Evolutionary conservation across 2,888 invertebrate species (phyloP), one percentile per base, ranked within the genome.

Genomic region (Crocallis elinguaria): DNA sequence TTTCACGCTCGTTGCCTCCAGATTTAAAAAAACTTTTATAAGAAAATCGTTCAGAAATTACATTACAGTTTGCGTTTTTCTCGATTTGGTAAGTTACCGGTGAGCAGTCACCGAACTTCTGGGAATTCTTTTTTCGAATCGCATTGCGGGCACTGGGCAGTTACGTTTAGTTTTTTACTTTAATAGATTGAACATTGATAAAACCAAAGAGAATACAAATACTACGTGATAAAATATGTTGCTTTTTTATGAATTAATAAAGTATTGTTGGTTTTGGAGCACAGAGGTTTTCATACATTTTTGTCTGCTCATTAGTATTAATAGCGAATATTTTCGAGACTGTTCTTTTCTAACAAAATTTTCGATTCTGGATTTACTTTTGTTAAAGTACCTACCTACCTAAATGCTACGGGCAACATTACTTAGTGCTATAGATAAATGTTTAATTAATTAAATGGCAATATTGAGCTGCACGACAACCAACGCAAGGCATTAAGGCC

Each of bases 1-100:
- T 86, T 87, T 82, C 75, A 86, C 85, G 88, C 77, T 64, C 62
- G 57, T 58, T 48, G 62, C 53, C 50, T 39, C 11, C 51, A 69
- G 67, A 66, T 69, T 66, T 59, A 45, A 37, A 62, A 38, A 61
- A 73, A 73, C 73, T 67, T 3, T 11, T 29, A 50, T 64, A 61
- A 57, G 57, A 62, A 65, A 64, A 66, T 65, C 49, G 52, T 59
- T 57, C 60, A 62, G 65, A 68, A 66, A 73, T 68, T 66, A 69
- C 60, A 61, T 61, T 49, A 63, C 57, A 55, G 44, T 66, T 68
- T 68, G 61, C 49, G 57, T 62, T 69, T 69, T 73, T 61, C 60
- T 72, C 67, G 61, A 66, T 64, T 66, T 56, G 55, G 59, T 48
- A 37, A 42, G 41, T 48, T 64, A 67, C 60, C 62, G 62, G 64